Evolutionary conservation across 2,113 vertebrate genomes (phyloP).

Genomic region (Dinomys branickii): DNA sequence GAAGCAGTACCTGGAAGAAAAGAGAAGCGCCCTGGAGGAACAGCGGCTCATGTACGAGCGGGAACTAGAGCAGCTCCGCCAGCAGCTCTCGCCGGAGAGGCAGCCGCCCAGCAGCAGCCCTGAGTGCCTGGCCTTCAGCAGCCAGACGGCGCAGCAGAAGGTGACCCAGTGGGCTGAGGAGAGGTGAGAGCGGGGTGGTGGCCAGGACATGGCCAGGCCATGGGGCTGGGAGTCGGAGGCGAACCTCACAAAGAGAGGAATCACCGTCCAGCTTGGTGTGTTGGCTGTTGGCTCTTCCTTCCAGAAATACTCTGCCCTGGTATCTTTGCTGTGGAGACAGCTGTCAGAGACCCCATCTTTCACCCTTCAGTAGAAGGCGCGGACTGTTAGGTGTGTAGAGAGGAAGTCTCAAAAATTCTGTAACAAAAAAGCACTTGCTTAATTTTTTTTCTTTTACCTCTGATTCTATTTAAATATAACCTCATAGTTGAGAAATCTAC

Average conservation of each 20-base stretch:
- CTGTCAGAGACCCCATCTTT: background rate
- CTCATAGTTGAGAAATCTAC: background rate
- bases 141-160: conserved; percentile 91
- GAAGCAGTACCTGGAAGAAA: conserved; percentile 98
- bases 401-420: background rate
- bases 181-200: conserved; percentile 85
- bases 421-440: background rate
- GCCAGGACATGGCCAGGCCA: background rate
- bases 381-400: background rate
- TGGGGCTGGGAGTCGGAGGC: no score
- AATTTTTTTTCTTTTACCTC: background rate
- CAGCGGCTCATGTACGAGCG: conserved; percentile 98
- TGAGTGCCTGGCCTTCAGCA: conserved; percentile 90
- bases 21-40: conserved; percentile 95
- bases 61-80: conserved; percentile 94
- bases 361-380: background rate
- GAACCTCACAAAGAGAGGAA: background rate
- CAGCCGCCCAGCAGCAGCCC: conserved; percentile 88
- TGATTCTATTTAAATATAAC: background rate
- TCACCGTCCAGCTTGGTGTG: rapidly evolving
- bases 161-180: conserved; percentile 96
- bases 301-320: background rate
- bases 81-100: conserved; percentile 95
- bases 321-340: no score
- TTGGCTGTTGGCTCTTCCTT: background rate